phyloP scores from a whole-genome alignment of 1,140 invertebrate species.

The Theocolax elegans region DNA sequence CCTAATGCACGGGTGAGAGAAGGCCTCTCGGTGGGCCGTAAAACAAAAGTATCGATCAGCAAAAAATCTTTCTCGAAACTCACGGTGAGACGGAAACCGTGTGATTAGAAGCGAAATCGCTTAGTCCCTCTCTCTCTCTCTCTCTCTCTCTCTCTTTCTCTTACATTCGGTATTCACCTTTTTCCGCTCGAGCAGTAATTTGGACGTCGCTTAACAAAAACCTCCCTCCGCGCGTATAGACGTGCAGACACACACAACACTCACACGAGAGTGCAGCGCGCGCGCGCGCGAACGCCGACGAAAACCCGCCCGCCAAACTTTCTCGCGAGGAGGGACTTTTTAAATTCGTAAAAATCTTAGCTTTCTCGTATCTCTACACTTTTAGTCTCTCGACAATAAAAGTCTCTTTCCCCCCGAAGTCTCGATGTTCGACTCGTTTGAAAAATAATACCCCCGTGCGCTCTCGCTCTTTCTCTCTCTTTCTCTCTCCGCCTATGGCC shows the following conservation, averaged over 20 bases:
- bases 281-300: no score
- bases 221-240: no score
- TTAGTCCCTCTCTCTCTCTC: no score
- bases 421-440: background rate
- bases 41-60: conserved; percentile 22
- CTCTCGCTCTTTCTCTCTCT: background rate
- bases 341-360: no score
- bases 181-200: conserved; percentile 6
- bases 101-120: conserved; percentile 21
- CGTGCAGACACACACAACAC: no score
- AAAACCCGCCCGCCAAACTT: conserved; percentile 16
- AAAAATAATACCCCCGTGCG: background rate
- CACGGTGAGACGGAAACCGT: background rate
- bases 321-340: no score
- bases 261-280: no score
- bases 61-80: conserved; percentile 7
- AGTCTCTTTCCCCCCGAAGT: background rate
- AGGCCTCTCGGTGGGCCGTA: conserved; percentile 9
- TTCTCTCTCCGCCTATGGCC: background rate
- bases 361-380: no score
- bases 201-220: no score
- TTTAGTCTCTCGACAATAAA: no score
- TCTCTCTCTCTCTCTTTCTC: no score
- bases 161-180: conserved; percentile 11
- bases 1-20: background rate